Evolutionary conservation across 1,140 invertebrate genomes (phyloP), one percentile per base, ranked within the genome.

Genomic region (Colletes latitarsis): DNA sequence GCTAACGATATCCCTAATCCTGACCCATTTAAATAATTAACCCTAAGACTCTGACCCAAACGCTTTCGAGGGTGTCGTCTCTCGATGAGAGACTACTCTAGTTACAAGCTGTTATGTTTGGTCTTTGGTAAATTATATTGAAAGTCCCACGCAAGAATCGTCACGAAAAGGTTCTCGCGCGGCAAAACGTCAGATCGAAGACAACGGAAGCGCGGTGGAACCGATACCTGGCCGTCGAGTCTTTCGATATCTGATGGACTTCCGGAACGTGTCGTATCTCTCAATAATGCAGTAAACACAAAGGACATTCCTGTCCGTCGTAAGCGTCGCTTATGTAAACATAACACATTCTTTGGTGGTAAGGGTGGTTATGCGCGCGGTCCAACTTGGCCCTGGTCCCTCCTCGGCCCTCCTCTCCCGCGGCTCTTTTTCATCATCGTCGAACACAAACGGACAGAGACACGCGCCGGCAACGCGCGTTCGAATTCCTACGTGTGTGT

Each of bases 271-370:
- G 82, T 84, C 77, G 55, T 55, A 74, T 70, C 75, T 77, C 84
- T 88, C 82, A 71, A 88, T 88, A 87, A 87, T 70, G 71, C 70
- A 43, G 62, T 82, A 84, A 87, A 89, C 83, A 83, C 86, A 86
- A 88, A 89, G n/a, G 81, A 79, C 72, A 73, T 77, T 68, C 21
- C 64, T 15, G 21, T 52, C 77, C 9, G 39, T 60, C 21, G 8
- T 39, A 70, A 71, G 58, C 64, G 72, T 4, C 17, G 77, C 55
- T 86, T 86, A 78, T 74, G 84, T 75, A 69, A 62, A 83, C 68
- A 82, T 71, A 81, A 83, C 85, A 71, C 84, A 78, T 83, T 86
- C 85, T 83, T 83, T 73, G 70, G 58, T 14, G 62, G 67, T 78
- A 58, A 82, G 60, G 58, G 72, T 53, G 81, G 81, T 76, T 83